Conservation (phyloP, 1,140 invertebrate species). For the Papilio xuthus region DNA sequence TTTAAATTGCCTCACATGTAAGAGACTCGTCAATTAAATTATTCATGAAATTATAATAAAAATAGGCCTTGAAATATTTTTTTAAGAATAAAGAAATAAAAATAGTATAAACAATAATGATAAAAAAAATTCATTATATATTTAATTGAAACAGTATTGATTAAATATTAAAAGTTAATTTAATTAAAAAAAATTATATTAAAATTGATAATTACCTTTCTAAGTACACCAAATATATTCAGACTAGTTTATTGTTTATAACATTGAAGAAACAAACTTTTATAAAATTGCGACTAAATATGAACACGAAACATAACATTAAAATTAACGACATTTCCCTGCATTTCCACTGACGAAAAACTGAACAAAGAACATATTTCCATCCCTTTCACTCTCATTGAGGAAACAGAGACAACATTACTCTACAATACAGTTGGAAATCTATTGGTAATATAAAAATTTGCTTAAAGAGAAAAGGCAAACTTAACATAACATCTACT, state of each 20-base stretch:
- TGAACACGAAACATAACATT: not conserved
- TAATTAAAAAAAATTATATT: not conserved
- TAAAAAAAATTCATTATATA: no score
- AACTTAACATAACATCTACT: not conserved
- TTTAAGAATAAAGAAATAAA: no score
- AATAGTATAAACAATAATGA: no score
- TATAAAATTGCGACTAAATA: not conserved
- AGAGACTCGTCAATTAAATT: no score
- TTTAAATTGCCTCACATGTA: no score
- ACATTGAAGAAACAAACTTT: not conserved
- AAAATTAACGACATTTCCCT: not conserved
- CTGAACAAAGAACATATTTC: no score
- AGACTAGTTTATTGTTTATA: not conserved
- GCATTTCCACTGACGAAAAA: not conserved
- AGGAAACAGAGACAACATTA: not conserved
- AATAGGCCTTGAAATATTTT: no score
- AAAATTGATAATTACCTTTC: not conserved
- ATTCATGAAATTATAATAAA: no score
- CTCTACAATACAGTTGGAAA: not conserved
- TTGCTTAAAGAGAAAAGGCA: not conserved
- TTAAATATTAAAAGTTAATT: not conserved
- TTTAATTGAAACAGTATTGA: not conserved
- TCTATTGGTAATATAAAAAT: not conserved
- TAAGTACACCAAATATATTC: not conserved
- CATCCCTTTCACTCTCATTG: not conserved